These are phyloP conservation scores for Coendou prehensilis DNA, from an alignment of 2,797 vertebrate genomes.

Conservation along the genomic window DNA sequence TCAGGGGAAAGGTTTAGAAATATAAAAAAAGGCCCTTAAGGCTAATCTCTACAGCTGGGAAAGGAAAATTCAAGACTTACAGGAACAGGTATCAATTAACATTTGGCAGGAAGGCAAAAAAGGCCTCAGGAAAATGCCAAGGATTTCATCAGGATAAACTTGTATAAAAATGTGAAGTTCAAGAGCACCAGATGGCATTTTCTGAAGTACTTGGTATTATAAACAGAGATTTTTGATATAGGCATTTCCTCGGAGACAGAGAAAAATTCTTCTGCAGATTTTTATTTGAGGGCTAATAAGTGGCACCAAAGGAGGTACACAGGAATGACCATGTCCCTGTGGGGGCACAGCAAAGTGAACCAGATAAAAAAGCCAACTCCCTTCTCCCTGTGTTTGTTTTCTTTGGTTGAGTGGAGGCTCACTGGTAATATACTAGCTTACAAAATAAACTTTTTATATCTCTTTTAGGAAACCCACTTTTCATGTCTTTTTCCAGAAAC, in stretches of 20 bases:
- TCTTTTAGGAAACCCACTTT: slow-evolving; percentile 63
- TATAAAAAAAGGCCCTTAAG: slow-evolving; percentile 70
- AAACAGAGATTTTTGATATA: slow-evolving; percentile 79
- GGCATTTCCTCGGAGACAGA: slow-evolving; percentile 75
- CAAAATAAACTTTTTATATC: not conserved
- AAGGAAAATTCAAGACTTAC: slow-evolving; percentile 82
- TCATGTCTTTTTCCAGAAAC: slow-evolving; percentile 60
- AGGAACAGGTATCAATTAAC: slow-evolving; percentile 83
- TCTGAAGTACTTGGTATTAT: slow-evolving; percentile 71
- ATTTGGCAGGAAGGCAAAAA: slow-evolving; percentile 84
- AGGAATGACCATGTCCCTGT: not conserved
- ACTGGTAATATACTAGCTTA: slow-evolving; percentile 1
- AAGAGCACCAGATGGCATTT: slow-evolving; percentile 81
- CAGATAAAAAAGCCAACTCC: not conserved
- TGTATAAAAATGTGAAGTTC: slow-evolving; percentile 75
- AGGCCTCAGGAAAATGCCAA: slow-evolving; percentile 82
- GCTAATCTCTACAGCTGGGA: slow-evolving; percentile 77
- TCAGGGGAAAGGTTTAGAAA: slow-evolving; percentile 70
- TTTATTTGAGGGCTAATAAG: slow-evolving; percentile 59
- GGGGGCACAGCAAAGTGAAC: slow-evolving; percentile 51
- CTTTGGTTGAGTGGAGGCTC: slow-evolving; percentile 50
- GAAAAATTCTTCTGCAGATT: slow-evolving; percentile 47
- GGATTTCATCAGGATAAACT: slow-evolving; percentile 84
- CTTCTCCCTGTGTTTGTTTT: slow-evolving; percentile 52
- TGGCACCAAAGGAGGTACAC: not conserved